A percentile compares a stretch with the other conserved stretches of the same genome.
Conservation (phyloP, 2,888 invertebrate species). For the Baronia brevicornis region DNA sequence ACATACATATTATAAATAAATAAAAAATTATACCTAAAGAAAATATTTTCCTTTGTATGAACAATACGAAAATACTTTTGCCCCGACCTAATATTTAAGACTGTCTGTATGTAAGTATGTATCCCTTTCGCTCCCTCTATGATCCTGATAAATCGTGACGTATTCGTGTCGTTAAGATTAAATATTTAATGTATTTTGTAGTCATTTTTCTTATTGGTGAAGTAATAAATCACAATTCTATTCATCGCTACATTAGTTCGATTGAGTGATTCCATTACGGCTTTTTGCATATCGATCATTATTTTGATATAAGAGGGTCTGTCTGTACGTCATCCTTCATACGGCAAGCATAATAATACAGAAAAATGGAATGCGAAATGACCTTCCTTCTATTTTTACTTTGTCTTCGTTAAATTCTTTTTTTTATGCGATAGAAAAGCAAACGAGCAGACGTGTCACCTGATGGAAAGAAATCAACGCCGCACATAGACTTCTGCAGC, state of each 20-base stretch:
- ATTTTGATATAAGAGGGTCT: conserved; percentile 30
- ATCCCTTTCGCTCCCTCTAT: no score
- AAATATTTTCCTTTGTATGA: no score
- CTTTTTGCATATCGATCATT: conserved; percentile 67
- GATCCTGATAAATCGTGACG: conserved; percentile 12
- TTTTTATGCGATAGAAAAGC: no score
- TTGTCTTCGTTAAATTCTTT: no score
- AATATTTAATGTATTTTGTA: conserved; percentile 49
- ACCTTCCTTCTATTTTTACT: background rate
- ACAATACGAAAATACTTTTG: no score
- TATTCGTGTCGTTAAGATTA: conserved; percentile 32
- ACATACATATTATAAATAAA: no score
- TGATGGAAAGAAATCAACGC: no score
- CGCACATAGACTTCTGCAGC: no score
- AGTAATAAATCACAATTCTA: conserved; percentile 64
- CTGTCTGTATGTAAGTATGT: no score
- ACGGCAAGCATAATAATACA: background rate
- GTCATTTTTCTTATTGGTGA: conserved; percentile 68
- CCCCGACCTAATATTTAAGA: no score
- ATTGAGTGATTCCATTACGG: conserved; percentile 69
- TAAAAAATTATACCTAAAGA: no score
- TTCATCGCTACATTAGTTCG: conserved; percentile 66
- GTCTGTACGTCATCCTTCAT: conserved; percentile 4
- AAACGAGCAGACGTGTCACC: no score
- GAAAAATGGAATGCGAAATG: conserved; percentile 5